These are phyloP conservation scores for Ophioderma brevispina DNA, from an alignment of 35 echinoderm and acorn worm genomes.

Conservation along the genomic window DNA sequence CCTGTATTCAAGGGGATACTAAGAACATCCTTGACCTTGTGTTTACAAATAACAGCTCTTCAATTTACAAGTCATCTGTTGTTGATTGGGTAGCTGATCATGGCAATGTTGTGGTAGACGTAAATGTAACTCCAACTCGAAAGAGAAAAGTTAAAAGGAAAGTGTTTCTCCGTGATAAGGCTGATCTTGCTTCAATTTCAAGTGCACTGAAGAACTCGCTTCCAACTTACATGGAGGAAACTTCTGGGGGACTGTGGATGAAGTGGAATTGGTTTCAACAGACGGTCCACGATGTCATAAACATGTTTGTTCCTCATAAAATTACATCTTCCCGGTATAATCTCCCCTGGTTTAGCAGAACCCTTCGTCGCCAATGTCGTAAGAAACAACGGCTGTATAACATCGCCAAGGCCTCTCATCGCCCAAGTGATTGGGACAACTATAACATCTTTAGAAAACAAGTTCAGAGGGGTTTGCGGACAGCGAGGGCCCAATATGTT, in stretches of 20 bases:
- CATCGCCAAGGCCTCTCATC: neutral
- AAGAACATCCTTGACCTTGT: too few species aligned
- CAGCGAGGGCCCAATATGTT: neutral
- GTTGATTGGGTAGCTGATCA: too few species aligned
- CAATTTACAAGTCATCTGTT: too few species aligned
- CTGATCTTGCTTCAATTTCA: neutral
- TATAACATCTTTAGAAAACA: neutral
- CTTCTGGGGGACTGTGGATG: neutral
- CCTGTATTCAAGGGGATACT: too few species aligned
- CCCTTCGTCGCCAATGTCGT: neutral
- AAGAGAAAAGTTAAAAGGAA: too few species aligned
- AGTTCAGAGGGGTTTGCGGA: neutral
- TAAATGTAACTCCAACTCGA: too few species aligned
- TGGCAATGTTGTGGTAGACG: too few species aligned
- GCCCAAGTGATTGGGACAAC: neutral
- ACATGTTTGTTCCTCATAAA: neutral
- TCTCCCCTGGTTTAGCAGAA: slow-evolving; percentile 23
- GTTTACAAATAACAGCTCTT: too few species aligned
- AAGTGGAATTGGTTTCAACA: neutral
- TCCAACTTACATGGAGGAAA: neutral
- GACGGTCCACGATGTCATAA: neutral
- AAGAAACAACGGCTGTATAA: slow-evolving; percentile 10
- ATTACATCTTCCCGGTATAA: neutral
- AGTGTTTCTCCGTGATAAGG: neutral
- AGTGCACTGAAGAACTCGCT: neutral